A percentile compares a stretch with the other conserved stretches of the same genome.
These are phyloP conservation scores for Prosapia bicincta DNA, from an alignment of 2,888 invertebrate genomes.

Conservation along the genomic window DNA sequence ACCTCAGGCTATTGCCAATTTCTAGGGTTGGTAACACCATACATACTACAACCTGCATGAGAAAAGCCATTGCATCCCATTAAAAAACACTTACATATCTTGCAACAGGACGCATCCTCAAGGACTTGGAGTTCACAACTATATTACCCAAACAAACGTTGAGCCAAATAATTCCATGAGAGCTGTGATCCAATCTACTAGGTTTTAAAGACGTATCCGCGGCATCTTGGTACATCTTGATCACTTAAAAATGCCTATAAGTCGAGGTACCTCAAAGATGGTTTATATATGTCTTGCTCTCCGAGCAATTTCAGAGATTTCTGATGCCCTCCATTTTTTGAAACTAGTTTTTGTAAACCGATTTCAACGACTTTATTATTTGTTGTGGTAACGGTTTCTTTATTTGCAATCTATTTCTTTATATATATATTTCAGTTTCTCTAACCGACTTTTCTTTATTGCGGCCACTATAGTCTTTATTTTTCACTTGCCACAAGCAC, in stretches of 20 bases:
- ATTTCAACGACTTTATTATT: not conserved
- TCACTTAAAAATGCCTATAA: not conserved
- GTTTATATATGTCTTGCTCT: not conserved
- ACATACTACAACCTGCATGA: constrained; percentile 20
- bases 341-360: not conserved
- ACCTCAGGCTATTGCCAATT: constrained; percentile 7
- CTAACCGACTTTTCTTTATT: too few species aligned
- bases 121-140: constrained; percentile 30
- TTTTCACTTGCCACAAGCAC: too few species aligned
- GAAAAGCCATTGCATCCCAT: constrained; percentile 33
- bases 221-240: not conserved
- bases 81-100: constrained; percentile 39
- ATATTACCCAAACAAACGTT: constrained; percentile 24
- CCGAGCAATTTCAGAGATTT: not conserved
- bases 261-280: not conserved
- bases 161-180: constrained; percentile 27
- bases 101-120: constrained; percentile 35
- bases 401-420: not conserved
- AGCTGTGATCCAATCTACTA: constrained; percentile 12
- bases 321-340: not conserved
- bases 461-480: too few species aligned
- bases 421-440: not conserved
- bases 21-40: constrained; percentile 20
- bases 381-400: too few species aligned
- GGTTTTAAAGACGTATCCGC: constrained; percentile 15